Evolutionary conservation across 1,140 invertebrate genomes (phyloP).

Genomic region (Nymphalis io): DNA sequence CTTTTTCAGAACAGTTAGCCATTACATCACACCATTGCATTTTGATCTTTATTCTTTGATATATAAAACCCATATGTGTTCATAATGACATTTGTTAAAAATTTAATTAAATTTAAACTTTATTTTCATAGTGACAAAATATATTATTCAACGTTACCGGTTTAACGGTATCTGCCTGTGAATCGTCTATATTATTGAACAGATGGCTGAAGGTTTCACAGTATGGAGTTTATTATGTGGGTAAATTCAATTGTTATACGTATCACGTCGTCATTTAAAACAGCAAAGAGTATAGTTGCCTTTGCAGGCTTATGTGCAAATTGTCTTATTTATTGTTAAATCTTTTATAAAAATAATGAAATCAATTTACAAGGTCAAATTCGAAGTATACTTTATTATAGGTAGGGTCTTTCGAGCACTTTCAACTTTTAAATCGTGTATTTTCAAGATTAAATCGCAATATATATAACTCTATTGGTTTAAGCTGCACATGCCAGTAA

Average conservation of each 20-base stretch:
- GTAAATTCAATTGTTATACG: constrained; percentile 6
- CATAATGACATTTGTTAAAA: background rate
- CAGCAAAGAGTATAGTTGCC: background rate
- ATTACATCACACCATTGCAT: constrained; percentile 4
- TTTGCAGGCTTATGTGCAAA: background rate
- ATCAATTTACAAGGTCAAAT: too few relatives aligned
- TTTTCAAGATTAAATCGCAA: too few relatives aligned
- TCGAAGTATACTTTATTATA: too few relatives aligned
- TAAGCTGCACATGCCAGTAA: too few relatives aligned
- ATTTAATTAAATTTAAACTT: background rate
- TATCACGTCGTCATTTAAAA: background rate
- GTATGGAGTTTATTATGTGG: constrained; percentile 3
- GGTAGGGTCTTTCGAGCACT: too few relatives aligned
- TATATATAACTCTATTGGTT: too few relatives aligned
- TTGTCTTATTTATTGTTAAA: too few relatives aligned
- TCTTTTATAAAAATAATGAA: too few relatives aligned
- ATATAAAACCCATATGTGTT: background rate
- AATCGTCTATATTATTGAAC: constrained; percentile 12
- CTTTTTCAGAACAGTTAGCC: constrained; percentile 3
- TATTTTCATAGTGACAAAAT: background rate
- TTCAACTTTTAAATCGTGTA: too few relatives aligned
- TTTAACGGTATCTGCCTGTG: background rate
- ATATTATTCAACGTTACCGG: background rate
- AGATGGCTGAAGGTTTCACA: constrained; percentile 10
- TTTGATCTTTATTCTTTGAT: constrained; percentile 10